These are phyloP conservation scores for Cynaeus angustus DNA, from an alignment of 2,888 invertebrate genomes.

Conservation along the genomic window DNA sequence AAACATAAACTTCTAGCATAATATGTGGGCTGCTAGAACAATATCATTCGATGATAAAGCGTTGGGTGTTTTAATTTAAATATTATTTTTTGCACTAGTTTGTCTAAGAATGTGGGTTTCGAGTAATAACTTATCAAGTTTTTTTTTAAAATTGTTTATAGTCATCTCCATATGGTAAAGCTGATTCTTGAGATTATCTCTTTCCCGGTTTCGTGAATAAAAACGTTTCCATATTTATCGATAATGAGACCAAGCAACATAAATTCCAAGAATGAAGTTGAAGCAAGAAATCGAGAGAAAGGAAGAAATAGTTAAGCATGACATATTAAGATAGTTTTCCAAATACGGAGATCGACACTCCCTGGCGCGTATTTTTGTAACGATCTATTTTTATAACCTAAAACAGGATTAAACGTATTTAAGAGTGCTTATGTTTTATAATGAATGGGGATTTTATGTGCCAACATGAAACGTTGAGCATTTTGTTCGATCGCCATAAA, in stretches of 20 bases:
- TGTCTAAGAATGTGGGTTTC: neutral
- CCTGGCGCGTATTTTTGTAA: slow-evolving; percentile 31
- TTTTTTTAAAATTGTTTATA: neutral
- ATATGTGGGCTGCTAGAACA: slow-evolving; percentile 30
- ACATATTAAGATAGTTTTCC: slow-evolving; percentile 36
- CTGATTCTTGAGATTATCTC: slow-evolving; percentile 12
- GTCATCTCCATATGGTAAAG: slow-evolving; percentile 6
- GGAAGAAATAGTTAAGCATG: slow-evolving; percentile 42
- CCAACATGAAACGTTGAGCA: slow-evolving; percentile 38
- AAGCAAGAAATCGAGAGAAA: slow-evolving; percentile 28
- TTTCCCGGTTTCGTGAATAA: slow-evolving; percentile 9
- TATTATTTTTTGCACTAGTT: slow-evolving; percentile 5
- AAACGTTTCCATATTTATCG: slow-evolving; percentile 16
- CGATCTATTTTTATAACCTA: slow-evolving; percentile 39
- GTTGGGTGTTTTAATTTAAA: neutral
- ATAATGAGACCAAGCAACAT: slow-evolving; percentile 30
- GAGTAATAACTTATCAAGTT: no score
- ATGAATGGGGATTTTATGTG: slow-evolving; percentile 44
- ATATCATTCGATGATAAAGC: slow-evolving; percentile 11
- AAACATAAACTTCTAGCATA: slow-evolving; percentile 31
- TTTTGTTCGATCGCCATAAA: slow-evolving; percentile 44
- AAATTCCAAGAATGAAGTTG: slow-evolving; percentile 28
- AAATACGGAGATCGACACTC: slow-evolving; percentile 38
- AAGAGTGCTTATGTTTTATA: slow-evolving; percentile 31
- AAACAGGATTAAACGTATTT: slow-evolving; percentile 32